These are phyloP conservation scores for Dryas iulia DNA, from an alignment of 1,140 invertebrate genomes.

Conservation along the genomic window DNA sequence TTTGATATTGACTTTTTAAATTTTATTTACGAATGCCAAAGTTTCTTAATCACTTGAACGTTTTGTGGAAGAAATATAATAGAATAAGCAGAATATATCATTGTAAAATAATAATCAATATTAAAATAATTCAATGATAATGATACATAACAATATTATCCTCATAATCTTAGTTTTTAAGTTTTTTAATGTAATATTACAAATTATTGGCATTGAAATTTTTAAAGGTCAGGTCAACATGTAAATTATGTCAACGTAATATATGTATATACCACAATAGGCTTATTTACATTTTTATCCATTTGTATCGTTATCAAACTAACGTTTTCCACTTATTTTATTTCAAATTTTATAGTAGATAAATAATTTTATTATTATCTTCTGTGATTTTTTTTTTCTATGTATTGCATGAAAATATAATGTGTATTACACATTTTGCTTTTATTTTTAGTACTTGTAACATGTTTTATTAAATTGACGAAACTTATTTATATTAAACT, in stretches of 20 bases:
- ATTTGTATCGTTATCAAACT: background rate
- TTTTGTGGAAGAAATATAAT: background rate
- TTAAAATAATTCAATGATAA: background rate
- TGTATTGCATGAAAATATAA: background rate
- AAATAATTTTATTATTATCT: no score
- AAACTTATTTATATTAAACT: no score
- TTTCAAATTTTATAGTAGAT: background rate
- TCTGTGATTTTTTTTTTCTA: no score
- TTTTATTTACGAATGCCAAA: background rate
- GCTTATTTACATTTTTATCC: background rate
- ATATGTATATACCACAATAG: background rate
- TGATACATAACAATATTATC: background rate
- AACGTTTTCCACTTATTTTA: background rate
- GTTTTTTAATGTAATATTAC: background rate
- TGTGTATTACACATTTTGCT: background rate
- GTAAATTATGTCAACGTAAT: background rate
- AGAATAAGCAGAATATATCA: background rate
- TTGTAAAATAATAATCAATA: no score
- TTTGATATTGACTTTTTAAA: no score
- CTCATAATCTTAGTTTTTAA: background rate
- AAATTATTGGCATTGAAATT: background rate
- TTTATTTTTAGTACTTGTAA: no score
- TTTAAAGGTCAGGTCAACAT: background rate
- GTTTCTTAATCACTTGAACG: background rate
- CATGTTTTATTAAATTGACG: no score